phyloP scores from a whole-genome alignment of 1,140 invertebrate genomes.

The Leptoteleia sp. region DNA sequence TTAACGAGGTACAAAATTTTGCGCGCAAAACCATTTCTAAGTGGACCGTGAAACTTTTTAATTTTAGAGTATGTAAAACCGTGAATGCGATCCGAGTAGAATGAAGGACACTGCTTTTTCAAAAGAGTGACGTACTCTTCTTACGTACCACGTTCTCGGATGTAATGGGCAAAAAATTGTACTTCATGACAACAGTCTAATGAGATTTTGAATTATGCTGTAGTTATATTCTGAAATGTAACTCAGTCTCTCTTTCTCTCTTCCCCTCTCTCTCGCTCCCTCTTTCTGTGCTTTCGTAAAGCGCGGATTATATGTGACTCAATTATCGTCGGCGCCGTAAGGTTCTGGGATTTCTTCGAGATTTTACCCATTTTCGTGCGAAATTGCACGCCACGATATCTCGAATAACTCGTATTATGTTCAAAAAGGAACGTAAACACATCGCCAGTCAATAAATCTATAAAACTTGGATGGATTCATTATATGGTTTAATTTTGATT shows the following conservation, averaged over 20 bases:
- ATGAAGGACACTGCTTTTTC: conserved; percentile 44
- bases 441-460: conserved; percentile 3
- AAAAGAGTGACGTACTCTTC: conserved; percentile 47
- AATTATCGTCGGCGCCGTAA: conserved; percentile 66
- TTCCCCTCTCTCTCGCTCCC: too few relatives aligned
- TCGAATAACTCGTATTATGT: conserved; percentile 11
- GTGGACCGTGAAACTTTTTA: conserved; percentile 55
- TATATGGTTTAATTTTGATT: too few relatives aligned
- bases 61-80: conserved; percentile 36
- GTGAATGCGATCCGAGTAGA: conserved; percentile 41
- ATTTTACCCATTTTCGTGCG: conserved; percentile 47
- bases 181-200: conserved; percentile 74
- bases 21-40: conserved; percentile 34
- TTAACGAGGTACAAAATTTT: conserved; percentile 30
- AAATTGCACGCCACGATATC: conserved; percentile 35
- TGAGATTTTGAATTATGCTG: conserved; percentile 79
- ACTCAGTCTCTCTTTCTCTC: too few relatives aligned
- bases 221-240: conserved; percentile 67
- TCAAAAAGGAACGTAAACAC: conserved; percentile 2
- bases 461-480: too few relatives aligned
- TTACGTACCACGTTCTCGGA: conserved; percentile 59
- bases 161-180: conserved; percentile 77
- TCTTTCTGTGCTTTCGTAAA: conserved; percentile 29
- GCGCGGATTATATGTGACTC: conserved; percentile 71
- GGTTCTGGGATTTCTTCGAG: conserved; percentile 53